Base-by-base conservation (phyloP, 2,888 invertebrate species). In the Pseudococcus jackbeardsleyi region DNA sequence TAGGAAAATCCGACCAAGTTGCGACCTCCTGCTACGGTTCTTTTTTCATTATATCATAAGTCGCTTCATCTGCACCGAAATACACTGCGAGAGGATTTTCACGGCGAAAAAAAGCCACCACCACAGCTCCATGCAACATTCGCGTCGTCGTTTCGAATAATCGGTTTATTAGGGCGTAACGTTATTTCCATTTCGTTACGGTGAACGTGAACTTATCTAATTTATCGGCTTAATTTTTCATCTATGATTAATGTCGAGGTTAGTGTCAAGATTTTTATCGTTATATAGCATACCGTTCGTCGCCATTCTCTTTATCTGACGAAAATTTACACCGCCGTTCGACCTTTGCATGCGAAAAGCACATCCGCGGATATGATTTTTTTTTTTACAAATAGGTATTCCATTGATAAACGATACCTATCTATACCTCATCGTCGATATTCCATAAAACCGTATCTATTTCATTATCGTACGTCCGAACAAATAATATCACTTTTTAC, bases 231-330 rank as follows among this genome's bases (percentile, higher is more conserved):
- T 82, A 82, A 82, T 82, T 46, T 82, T 46, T 42, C 79, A 82
- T 82, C 79, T 82, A 82, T 82, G 79, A 82, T 82, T 82, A 82
- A 82, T 82, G 79, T 82, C 46, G 79, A 82, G 79, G 79, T 82
- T 82, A 82, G 72, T 72, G 72, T 72, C 72, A 72, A 72, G 72
- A 72, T 72, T 72, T 72, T 72, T 72, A 72, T 72, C 72, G 17
- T 72, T 72, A 15, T 72, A 72, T 42, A 42, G 42, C 7, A 42
- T 72, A 72, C 39, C 39, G 72, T 15, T 33, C 22, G 22, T 64
- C 22, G 22, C 22, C 64, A 64, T 64, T 64, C 64, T 64, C 64
- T 64, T 64, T 22, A 22, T 19, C 64, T 15, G 19, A 59, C 64
- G 42, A 64, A 64, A 64, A 64, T 64, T 64, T 64, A 64, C 64